Conservation (phyloP, 2,888 invertebrate genomes). For the Eristalis tenax region DNA sequence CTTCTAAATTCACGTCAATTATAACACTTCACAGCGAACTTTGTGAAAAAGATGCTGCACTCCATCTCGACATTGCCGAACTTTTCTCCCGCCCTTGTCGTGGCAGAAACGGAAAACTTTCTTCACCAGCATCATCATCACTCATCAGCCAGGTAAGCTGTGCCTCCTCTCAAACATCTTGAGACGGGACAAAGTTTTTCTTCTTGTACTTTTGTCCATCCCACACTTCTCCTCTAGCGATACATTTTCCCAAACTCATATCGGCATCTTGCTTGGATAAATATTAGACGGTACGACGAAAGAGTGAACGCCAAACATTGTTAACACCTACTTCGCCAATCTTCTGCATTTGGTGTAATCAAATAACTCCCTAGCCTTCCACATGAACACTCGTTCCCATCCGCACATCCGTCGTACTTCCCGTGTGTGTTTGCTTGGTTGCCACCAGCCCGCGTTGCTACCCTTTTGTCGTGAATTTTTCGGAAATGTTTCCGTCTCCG, state of each 20-base stretch:
- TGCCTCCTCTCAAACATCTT: not conserved
- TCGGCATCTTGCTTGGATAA: slow-evolving; percentile 18
- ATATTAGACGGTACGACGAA: slow-evolving; percentile 7
- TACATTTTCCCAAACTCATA: slow-evolving; percentile 13
- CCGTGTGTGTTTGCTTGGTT: not conserved
- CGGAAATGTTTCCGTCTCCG: slow-evolving; percentile 58
- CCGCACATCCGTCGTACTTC: not conserved
- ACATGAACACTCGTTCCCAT: not conserved
- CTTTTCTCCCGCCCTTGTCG: not conserved
- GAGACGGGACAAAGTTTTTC: slow-evolving; percentile 4
- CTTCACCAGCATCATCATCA: not conserved
- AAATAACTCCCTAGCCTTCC: slow-evolving; percentile 18
- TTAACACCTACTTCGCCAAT: slow-evolving; percentile 30
- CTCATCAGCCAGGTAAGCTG: not conserved
- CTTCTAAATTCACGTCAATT: not conserved
- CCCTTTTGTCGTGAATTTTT: slow-evolving; percentile 48
- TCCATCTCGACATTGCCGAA: not conserved
- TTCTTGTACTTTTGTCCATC: not conserved
- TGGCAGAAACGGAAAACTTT: not conserved
- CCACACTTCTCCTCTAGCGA: not conserved
- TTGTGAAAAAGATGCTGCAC: not conserved
- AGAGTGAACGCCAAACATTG: slow-evolving; percentile 22
- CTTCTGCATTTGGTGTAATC: slow-evolving; percentile 30
- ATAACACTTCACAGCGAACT: not conserved
- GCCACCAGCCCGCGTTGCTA: slow-evolving; percentile 13